phyloP scores from a whole-genome alignment of 2,888 invertebrate genomes.

The Mimumesa dahlbomi region DNA sequence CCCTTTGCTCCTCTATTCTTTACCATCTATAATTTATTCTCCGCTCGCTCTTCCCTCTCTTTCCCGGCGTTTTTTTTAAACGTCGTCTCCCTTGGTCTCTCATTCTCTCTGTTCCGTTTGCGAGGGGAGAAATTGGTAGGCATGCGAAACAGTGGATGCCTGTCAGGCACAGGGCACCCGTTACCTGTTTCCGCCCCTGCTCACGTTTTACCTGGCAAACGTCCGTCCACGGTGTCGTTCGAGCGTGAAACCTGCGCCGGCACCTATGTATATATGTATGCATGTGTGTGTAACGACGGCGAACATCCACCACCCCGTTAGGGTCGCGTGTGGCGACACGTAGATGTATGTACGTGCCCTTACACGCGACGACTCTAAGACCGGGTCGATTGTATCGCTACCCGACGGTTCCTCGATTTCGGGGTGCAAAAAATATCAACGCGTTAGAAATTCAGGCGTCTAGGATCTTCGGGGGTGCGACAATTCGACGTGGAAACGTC shows the following conservation, averaged over 20 bases:
- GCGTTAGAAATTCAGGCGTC: too few species aligned
- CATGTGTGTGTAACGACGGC: too few species aligned
- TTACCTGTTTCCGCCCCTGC: constrained; percentile 50
- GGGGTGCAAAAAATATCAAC: too few species aligned
- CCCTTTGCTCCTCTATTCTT: too few species aligned
- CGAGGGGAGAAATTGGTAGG: constrained; percentile 20
- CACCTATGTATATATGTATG: too few species aligned
- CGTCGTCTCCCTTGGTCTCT: neutral
- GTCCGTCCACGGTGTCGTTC: constrained; percentile 43
- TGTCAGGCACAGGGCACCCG: constrained; percentile 65
- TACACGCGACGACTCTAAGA: constrained; percentile 32
- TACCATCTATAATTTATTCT: constrained; percentile 26
- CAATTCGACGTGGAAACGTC: too few species aligned
- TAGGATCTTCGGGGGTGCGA: too few species aligned
- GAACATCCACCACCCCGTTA: constrained; percentile 6
- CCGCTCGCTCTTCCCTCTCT: neutral
- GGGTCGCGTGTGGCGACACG: neutral
- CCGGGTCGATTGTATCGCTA: constrained; percentile 45
- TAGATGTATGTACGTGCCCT: neutral
- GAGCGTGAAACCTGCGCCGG: constrained; percentile 42
- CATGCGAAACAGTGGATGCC: constrained; percentile 50
- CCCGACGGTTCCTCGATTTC: too few species aligned
- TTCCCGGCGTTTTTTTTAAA: neutral
- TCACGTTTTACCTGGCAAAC: constrained; percentile 61
- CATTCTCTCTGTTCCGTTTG: neutral